Conservation (phyloP, 2,113 vertebrate species). For the Cyprinodon brontotheroides region DNA sequence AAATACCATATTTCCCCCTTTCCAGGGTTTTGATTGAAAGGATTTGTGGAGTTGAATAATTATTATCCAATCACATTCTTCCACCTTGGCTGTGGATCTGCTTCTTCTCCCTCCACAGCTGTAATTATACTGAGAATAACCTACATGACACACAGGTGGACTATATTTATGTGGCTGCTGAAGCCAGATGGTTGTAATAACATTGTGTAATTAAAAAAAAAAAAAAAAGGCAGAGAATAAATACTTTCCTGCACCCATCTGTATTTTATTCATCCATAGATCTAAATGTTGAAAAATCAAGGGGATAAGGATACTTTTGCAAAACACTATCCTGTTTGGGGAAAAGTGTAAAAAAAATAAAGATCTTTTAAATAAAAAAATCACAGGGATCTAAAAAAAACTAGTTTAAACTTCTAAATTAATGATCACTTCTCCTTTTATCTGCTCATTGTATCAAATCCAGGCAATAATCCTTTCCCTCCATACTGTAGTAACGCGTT, state of each 20-base stretch:
- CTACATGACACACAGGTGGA: too few relatives aligned
- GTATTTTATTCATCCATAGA: not conserved
- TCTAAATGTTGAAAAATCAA: too few relatives aligned
- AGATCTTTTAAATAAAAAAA: not conserved
- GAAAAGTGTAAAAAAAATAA: not conserved
- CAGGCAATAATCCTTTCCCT: conserved; percentile 1
- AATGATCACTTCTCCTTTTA: not conserved
- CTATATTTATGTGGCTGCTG: not conserved
- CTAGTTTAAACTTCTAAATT: not conserved
- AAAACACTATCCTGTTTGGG: not conserved
- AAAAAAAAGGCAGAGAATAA: too few relatives aligned
- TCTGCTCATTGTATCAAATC: not conserved
- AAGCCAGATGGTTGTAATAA: not conserved
- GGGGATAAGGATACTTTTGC: not conserved
- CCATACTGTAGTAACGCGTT: conserved; percentile 43
- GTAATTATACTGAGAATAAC: too few relatives aligned
- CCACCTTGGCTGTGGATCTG: too few relatives aligned
- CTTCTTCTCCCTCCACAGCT: too few relatives aligned
- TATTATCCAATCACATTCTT: too few relatives aligned
- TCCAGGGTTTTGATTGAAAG: too few relatives aligned
- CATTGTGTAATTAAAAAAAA: too few relatives aligned
- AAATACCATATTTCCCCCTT: too few relatives aligned
- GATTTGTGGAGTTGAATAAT: too few relatives aligned
- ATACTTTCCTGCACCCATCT: not conserved
- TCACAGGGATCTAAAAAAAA: too few relatives aligned